Evolutionary conservation across 2,888 invertebrate species (phyloP), one percentile per base, ranked within the genome.

Genomic region (Cosmorhoe ocellata): DNA sequence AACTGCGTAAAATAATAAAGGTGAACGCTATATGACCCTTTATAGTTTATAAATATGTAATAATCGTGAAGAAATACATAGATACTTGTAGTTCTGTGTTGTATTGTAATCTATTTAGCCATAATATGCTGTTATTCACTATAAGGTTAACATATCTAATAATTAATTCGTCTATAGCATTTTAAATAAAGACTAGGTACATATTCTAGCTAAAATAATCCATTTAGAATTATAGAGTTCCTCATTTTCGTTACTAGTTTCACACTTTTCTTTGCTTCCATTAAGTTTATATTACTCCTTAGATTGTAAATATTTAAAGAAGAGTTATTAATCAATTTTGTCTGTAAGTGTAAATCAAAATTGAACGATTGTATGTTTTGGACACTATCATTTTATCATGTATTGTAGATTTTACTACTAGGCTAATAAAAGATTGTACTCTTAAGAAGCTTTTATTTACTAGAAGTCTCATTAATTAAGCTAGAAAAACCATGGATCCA

Each of bases 301-400:
- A 84, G 80, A 64, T 69, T 64, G 51, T 84, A 83, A 80, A 81
- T 70, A 63, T 84, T 76, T 74, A 74, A 61, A 74, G 60, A 77
- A 66, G 18, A 69, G 62, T 60, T 57, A 48, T 45, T 78, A 86
- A 87, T 85, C 84, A 83, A 84, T 71, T 85, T 76, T 64, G 68
- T 81, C 84, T 76, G 76, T 76, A 76, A 63, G 56, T 67, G 54
- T 66, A 77, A 40, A 84, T 82, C 83, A 74, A 84, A 84, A 84
- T 84, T 84, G 71, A 79, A 79, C 79, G 69, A 81, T 75, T 88
- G 80, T 88, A 84, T 88, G 86, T 85, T 86, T 86, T 79, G 80
- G 79, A 84, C 77, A 74, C 77, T 79, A 79, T 63, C 64, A 55
- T 76, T 78, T 69, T 83, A 82, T 85, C 86, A 79, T 82, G 84